These are phyloP conservation scores for Drosophila rhopaloa DNA, from an alignment of 1,140 invertebrate species.

Conservation along the genomic window DNA sequence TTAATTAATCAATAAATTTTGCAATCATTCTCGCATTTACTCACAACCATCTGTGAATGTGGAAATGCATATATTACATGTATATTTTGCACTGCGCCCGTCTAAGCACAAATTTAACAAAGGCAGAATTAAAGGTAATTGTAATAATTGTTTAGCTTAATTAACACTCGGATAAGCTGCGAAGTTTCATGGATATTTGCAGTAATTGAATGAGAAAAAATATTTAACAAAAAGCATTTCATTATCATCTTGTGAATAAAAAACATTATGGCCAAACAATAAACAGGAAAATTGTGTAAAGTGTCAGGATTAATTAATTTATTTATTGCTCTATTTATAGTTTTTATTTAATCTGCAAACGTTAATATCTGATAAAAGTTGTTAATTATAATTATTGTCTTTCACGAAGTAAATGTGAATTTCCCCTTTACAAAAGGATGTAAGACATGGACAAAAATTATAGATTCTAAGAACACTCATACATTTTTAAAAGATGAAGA, in stretches of 20 bases:
- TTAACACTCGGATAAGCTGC: conserved; percentile 27
- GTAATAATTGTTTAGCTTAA: conserved; percentile 54
- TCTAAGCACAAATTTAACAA: conserved; percentile 17
- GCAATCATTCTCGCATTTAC: conserved; percentile 32
- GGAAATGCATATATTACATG: conserved; percentile 11
- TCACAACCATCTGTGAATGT: conserved; percentile 1
- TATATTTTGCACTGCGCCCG: conserved; percentile 24
- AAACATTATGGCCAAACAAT: not conserved
- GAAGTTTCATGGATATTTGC: conserved; percentile 20
- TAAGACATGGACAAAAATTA: too few species aligned
- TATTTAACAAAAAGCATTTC: conserved; percentile 11
- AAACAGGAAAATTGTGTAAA: not conserved
- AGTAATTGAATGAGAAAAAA: conserved; percentile 45
- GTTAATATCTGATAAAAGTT: not conserved
- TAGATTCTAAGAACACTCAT: too few species aligned
- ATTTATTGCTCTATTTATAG: not conserved
- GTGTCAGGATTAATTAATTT: not conserved
- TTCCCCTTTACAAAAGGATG: too few species aligned
- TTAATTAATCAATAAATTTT: conserved; percentile 58
- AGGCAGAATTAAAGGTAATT: conserved; percentile 27
- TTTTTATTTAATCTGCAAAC: not conserved
- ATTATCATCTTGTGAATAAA: conserved; percentile 2
- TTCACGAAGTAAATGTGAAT: too few species aligned
- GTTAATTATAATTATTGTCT: too few species aligned
- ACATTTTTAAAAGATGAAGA: too few species aligned